Percentiles rank a stretch among this genome's conserved stretches.
These are phyloP conservation scores for Desmodus rotundus DNA, from an alignment of 2,113 vertebrate species.

Conservation along the genomic window DNA sequence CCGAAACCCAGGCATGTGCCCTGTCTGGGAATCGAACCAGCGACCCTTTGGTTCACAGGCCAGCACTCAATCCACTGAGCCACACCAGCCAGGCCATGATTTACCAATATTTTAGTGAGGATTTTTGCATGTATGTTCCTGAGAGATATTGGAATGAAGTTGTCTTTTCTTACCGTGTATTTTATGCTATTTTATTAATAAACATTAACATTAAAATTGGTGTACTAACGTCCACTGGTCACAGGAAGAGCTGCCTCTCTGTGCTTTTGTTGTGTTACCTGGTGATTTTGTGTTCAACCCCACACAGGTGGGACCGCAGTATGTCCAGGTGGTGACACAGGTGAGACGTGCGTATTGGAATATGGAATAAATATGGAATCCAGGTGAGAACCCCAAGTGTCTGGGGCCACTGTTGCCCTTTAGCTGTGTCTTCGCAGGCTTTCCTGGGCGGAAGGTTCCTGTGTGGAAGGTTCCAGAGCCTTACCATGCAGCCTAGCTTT, in stretches of 20 bases:
- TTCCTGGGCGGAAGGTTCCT: too few species aligned
- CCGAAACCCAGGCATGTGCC: too few species aligned
- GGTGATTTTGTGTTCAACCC: not conserved
- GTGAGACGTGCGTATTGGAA: too few species aligned
- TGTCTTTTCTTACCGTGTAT: not conserved
- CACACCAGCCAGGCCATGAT: too few species aligned
- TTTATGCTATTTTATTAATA: not conserved
- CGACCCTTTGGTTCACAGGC: too few species aligned
- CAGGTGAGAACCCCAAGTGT: too few species aligned
- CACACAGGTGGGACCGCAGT: fast-evolving
- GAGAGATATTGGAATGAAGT: not conserved
- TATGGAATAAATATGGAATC: not conserved
- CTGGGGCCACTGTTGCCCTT: fast-evolving
- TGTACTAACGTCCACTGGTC: not conserved
- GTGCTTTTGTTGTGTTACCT: fast-evolving
- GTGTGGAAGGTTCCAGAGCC: not conserved
- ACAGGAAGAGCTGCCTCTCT: not conserved
- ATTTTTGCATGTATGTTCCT: not conserved
- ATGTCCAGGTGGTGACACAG: too few species aligned
- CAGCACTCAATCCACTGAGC: too few species aligned
- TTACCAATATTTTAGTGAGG: not conserved
- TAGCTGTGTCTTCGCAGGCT: fast-evolving
- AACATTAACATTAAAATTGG: not conserved
- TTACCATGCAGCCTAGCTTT: not conserved
- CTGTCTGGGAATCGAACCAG: too few species aligned